phyloP scores from a whole-genome alignment of 64 coral and sea anemone genomes.

The Montipora cactus region DNA sequence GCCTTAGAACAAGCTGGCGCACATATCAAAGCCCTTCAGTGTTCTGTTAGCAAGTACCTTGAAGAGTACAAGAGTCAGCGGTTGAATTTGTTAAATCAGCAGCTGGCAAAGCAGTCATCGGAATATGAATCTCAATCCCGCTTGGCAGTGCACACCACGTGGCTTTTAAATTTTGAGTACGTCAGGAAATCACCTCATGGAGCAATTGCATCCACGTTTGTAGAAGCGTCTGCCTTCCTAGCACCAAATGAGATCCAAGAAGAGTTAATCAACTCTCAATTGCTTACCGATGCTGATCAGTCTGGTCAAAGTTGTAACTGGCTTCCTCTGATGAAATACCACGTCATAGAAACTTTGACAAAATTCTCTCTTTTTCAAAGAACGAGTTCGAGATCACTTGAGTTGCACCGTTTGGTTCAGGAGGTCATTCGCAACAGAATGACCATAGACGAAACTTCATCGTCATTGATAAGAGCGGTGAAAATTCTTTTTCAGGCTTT shows the following conservation, averaged over 20 bases:
- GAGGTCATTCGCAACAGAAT: constrained; percentile 33
- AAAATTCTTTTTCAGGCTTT: neutral
- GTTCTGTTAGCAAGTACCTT: neutral
- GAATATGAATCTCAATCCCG: constrained; percentile 30
- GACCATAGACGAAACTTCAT: neutral
- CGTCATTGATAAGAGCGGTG: neutral
- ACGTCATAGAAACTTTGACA: constrained; percentile 26
- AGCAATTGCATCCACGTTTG: neutral
- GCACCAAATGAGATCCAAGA: constrained; percentile 26
- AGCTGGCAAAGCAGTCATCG: constrained; percentile 19
- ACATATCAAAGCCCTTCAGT: constrained; percentile 47
- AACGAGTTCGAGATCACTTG: neutral
- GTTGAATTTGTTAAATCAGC: neutral
- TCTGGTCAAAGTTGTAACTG: neutral
- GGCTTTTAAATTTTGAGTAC: constrained; percentile 73
- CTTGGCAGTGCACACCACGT: constrained; percentile 64
- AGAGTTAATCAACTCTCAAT: constrained; percentile 31
- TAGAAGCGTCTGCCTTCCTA: constrained; percentile 8
- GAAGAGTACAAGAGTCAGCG: neutral
- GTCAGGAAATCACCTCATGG: constrained; percentile 1
- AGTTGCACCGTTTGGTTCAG: constrained; percentile 46
- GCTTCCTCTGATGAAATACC: neutral
- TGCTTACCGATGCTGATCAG: neutral
- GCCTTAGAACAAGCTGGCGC: constrained; percentile 71
- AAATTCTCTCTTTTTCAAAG: constrained; percentile 42